A percentile compares a stretch with the other conserved stretches of the same genome.
These are phyloP conservation scores for Rhyacophila evoluta DNA, from an alignment of 2,888 invertebrate genomes.

Conservation along the genomic window DNA sequence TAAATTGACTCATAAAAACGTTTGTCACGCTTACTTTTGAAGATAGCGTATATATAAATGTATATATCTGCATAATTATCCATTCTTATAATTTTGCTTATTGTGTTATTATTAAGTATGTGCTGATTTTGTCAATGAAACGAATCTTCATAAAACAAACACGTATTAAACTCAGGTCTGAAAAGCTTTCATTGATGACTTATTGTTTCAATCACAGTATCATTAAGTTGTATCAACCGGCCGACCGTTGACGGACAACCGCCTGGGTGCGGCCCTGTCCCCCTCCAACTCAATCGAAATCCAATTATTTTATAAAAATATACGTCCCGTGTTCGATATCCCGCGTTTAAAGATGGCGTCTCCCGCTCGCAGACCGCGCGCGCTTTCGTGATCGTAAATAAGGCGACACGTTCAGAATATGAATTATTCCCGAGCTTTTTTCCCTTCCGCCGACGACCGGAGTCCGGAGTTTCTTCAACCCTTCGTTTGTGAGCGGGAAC, in stretches of 20 bases:
- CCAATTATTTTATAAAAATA: constrained; percentile 69
- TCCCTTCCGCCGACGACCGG: constrained; percentile 36
- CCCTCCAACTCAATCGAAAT: constrained; percentile 63
- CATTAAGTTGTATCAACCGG: background rate
- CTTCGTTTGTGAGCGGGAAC: constrained; percentile 55
- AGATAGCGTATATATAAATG: too few relatives aligned
- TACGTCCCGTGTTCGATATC: constrained; percentile 57
- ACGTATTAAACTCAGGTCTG: too few relatives aligned
- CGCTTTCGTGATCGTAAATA: constrained; percentile 62
- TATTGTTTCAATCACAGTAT: too few relatives aligned
- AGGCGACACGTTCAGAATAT: constrained; percentile 69
- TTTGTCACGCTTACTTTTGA: too few relatives aligned
- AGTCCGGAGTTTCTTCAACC: constrained; percentile 45
- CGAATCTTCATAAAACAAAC: too few relatives aligned
- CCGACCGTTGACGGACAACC: background rate
- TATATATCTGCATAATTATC: too few relatives aligned
- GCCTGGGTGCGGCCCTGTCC: background rate
- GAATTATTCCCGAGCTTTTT: constrained; percentile 64
- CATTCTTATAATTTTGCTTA: too few relatives aligned
- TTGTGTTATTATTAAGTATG: too few relatives aligned
- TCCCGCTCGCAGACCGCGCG: constrained; percentile 35
- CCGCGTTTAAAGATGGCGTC: constrained; percentile 29
- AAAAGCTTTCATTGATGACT: too few relatives aligned
- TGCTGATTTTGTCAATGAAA: too few relatives aligned
- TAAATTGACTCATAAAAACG: too few relatives aligned